These are phyloP conservation scores for Drosophila seclusa DNA, from an alignment of 2,888 invertebrate species.

Conservation along the genomic window DNA sequence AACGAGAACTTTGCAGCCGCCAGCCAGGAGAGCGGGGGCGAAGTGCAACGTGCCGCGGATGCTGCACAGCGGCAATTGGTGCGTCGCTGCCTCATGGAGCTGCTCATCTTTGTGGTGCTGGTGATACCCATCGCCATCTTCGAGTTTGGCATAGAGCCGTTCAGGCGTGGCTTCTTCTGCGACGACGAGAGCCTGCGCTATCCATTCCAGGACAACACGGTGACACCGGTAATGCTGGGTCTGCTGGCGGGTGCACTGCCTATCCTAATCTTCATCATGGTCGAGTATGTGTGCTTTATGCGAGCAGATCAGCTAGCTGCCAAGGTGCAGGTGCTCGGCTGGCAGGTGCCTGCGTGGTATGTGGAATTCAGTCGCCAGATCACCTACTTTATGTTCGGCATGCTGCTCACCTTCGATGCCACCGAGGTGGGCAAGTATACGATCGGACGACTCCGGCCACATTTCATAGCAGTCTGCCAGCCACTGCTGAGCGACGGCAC, in stretches of 20 bases:
- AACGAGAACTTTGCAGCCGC: slow-evolving; percentile 9
- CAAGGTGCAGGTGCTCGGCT: slow-evolving; percentile 54
- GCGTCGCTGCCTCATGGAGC: slow-evolving; percentile 66
- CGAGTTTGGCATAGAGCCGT: slow-evolving; percentile 76
- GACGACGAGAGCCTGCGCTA: slow-evolving; percentile 78
- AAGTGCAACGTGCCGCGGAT: slow-evolving; percentile 11
- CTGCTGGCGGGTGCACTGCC: slow-evolving; percentile 60
- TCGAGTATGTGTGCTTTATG: slow-evolving; percentile 67
- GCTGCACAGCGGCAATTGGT: slow-evolving; percentile 47
- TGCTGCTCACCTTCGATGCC: slow-evolving; percentile 73
- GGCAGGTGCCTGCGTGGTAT: slow-evolving; percentile 62
- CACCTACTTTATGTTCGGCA: slow-evolving; percentile 69
- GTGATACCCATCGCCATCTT: slow-evolving; percentile 70
- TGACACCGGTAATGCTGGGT: slow-evolving; percentile 65
- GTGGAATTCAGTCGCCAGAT: slow-evolving; percentile 61
- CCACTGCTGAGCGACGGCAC: slow-evolving; percentile 87
- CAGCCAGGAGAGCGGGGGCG: slow-evolving; percentile 4
- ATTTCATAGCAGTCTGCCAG: slow-evolving; percentile 88
- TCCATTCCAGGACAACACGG: slow-evolving; percentile 73
- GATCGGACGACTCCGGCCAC: slow-evolving; percentile 77
- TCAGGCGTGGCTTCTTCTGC: slow-evolving; percentile 80
- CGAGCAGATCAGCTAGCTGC: slow-evolving; percentile 47
- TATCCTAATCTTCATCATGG: slow-evolving; percentile 52
- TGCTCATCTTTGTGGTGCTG: slow-evolving; percentile 68
- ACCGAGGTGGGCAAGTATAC: slow-evolving; percentile 82